These are phyloP conservation scores for Platycnemis pennipes DNA, from an alignment of 2,888 invertebrate genomes.

Conservation along the genomic window DNA sequence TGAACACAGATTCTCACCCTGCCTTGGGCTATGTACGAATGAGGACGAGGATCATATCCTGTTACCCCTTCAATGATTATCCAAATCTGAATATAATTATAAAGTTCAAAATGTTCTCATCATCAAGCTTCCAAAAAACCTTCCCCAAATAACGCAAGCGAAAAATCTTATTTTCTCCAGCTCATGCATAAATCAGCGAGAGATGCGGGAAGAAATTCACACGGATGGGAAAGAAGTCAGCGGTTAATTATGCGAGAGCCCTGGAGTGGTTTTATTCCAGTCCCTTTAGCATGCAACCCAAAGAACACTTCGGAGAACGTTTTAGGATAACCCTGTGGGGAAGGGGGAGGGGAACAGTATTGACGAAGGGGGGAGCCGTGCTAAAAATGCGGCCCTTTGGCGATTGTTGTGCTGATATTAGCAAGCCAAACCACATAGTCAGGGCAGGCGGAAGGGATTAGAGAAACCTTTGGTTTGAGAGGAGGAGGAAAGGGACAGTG, in stretches of 20 bases:
- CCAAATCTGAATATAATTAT: background rate
- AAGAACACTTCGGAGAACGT: background rate
- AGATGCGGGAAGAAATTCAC: background rate
- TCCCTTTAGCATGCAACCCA: background rate
- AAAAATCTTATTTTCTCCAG: background rate
- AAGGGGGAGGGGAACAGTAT: no score
- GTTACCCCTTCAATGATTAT: background rate
- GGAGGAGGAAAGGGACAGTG: background rate
- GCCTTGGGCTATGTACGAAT: no score
- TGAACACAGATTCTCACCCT: no score
- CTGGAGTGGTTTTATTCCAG: background rate
- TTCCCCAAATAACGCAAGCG: no score
- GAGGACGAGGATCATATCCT: background rate
- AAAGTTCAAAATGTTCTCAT: no score
- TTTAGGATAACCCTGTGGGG: background rate
- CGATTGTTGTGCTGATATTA: background rate
- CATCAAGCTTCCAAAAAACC: no score
- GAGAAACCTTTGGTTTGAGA: background rate
- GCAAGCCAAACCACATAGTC: background rate
- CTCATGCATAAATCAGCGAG: background rate
- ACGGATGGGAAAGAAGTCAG: background rate
- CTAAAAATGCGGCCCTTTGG: background rate
- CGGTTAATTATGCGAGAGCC: background rate
- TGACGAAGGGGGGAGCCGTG: background rate
- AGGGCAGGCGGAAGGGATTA: background rate